phyloP scores from a whole-genome alignment of 2,888 invertebrate species.

The Drosophila vallismaia region DNA sequence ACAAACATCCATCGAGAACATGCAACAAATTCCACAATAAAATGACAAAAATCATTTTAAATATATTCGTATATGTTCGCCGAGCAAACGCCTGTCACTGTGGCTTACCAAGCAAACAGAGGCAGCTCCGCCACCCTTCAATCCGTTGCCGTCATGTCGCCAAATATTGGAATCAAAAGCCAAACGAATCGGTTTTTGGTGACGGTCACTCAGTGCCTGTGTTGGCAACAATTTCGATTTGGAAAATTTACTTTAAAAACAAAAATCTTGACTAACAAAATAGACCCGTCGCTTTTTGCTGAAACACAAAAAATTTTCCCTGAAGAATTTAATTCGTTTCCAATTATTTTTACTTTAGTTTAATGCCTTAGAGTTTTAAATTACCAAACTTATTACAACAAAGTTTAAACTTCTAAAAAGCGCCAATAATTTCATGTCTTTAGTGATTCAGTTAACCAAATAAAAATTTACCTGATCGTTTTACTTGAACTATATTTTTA shows the following conservation, averaged over 20 bases:
- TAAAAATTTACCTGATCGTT: too few relatives aligned
- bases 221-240: constrained; percentile 3
- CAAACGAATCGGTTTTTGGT: constrained; percentile 20
- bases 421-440: too few relatives aligned
- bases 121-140: constrained; percentile 2
- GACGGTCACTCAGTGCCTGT: background rate
- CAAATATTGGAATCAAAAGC: constrained; percentile 34
- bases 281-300: background rate
- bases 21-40: constrained; percentile 36
- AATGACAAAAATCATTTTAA: constrained; percentile 40
- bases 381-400: background rate
- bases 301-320: background rate
- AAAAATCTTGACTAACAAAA: constrained; percentile 6
- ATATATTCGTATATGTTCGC: constrained; percentile 19
- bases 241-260: background rate
- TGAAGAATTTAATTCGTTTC: background rate
- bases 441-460: too few relatives aligned
- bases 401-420: background rate
- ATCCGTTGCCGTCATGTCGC: constrained; percentile 11
- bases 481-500: background rate
- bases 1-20: constrained; percentile 29
- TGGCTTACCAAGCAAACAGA: constrained; percentile 27
- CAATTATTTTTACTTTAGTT: background rate
- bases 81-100: constrained; percentile 25
- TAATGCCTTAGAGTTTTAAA: background rate